Percentiles rank a stretch among this genome's conserved stretches.
Evolutionary conservation across 2,797 vertebrate genomes (phyloP).

Genomic region (Remorina albescens): DNA sequence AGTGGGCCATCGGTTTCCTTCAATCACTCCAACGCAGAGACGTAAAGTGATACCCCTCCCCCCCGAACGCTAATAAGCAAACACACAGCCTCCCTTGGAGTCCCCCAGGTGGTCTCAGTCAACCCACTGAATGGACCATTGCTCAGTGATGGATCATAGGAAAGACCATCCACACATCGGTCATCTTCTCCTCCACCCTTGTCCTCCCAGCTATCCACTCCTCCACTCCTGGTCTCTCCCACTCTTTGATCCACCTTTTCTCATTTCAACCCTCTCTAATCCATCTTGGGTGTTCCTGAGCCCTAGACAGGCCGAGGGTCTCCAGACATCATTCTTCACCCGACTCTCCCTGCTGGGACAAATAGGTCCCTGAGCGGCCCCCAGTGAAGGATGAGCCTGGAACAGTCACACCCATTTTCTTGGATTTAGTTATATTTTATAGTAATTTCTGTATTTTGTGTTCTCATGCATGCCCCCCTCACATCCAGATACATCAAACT

Average conservation of each 20-base stretch:
- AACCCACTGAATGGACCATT: conserved; percentile 75
- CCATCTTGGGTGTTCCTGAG: conserved; percentile 74
- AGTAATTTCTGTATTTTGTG: conserved; percentile 40
- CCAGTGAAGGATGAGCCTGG: conserved; percentile 67
- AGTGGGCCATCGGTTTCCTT: conserved; percentile 75
- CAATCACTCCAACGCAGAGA: conserved; percentile 76
- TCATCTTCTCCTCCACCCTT: conserved; percentile 57
- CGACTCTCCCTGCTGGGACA: conserved; percentile 67
- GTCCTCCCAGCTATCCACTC: conserved; percentile 29
- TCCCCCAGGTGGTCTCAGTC: conserved; percentile 80
- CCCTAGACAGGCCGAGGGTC: conserved; percentile 61
- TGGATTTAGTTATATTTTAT: not conserved
- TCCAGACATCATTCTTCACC: conserved; percentile 71
- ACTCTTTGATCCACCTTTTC: conserved; percentile 59
- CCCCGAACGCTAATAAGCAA: conserved; percentile 72
- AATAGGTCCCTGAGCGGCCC: conserved; percentile 64
- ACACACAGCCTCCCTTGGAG: conserved; percentile 64
- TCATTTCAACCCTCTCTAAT: conserved; percentile 65
- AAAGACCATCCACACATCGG: conserved; percentile 61
- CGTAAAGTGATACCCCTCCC: conserved; percentile 59
- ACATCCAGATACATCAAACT: conserved; percentile 39
- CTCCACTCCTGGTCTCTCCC: conserved; percentile 27
- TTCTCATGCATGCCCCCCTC: conserved; percentile 22
- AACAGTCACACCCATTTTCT: conserved; percentile 20
- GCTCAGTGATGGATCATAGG: conserved; percentile 79